Percentiles rank a stretch among this genome's conserved stretches.
Conservation (phyloP, 2,113 vertebrate species). For the Platichthys flesus region DNA sequence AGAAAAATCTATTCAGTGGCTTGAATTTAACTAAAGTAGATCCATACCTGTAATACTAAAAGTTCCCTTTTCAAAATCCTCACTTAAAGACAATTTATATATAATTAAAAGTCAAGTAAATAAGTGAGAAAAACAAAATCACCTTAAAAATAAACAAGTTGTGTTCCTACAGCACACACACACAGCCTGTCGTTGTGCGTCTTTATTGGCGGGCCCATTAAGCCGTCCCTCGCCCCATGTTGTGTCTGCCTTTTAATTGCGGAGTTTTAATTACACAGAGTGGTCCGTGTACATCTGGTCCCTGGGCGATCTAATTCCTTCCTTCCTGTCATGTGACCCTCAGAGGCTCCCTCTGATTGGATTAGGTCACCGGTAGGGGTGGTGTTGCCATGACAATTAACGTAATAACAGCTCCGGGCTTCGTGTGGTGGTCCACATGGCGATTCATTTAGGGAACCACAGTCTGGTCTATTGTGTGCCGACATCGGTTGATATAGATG, state of each 20-base stretch:
- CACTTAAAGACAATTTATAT: neutral
- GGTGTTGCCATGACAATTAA: constrained; percentile 84
- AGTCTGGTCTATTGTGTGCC: constrained; percentile 7
- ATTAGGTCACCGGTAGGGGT: constrained; percentile 86
- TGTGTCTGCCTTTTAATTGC: constrained; percentile 74
- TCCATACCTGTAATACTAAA: constrained; percentile 27
- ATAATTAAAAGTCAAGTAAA: too few relatives aligned
- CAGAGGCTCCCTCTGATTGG: constrained; percentile 81
- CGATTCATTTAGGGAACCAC: constrained; percentile 29
- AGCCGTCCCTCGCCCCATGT: constrained; percentile 30
- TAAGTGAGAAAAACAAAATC: neutral
- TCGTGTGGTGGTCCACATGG: constrained; percentile 59
- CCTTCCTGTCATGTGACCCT: constrained; percentile 82
- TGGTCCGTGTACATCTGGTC: constrained; percentile 81
- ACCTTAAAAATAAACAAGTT: neutral
- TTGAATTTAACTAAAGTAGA: neutral
- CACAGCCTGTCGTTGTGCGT: neutral
- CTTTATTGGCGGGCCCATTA: constrained; percentile 15
- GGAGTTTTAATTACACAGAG: constrained; percentile 76
- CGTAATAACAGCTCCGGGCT: constrained; percentile 63
- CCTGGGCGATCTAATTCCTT: constrained; percentile 77
- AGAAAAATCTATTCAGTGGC: constrained; percentile 34
- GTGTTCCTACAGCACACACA: neutral
- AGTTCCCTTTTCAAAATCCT: neutral
- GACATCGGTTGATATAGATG: constrained; percentile 13